Evolutionary conservation across 2,888 invertebrate genomes (phyloP), one percentile per base, ranked within the genome.

Genomic region (Leptinotarsa tumamoca): DNA sequence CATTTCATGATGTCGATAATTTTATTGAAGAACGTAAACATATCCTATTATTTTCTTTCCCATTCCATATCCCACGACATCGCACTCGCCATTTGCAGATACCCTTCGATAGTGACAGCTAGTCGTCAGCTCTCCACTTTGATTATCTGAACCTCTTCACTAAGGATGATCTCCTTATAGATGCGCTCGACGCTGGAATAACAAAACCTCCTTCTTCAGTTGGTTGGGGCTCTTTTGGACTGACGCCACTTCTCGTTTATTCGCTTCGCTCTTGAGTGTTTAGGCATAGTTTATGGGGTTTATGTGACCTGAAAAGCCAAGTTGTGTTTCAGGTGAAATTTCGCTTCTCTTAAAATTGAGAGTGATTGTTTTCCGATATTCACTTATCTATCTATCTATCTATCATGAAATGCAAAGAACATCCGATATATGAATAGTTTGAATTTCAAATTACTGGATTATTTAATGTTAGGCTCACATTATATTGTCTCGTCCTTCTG

Each of bases 131-230:
- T 49, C 80, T 81, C 81, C 81, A 82, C 79, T 83, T 83, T 83
- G 85, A 84, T 84, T 85, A 85, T 84, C 84, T 83, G 81, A 83
- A 84, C 84, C 84, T 83, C 84, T 85, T 83, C 83, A 85, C 78
- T 78, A 72, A 75, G 83, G 82, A 83, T 82, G 83, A 84, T 83
- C 82, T 82, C 80, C 81, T 82, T 80, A 82, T 79, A 78, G 82
- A 80, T 82, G 76, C 82, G 80, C 80, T 80, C 82, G 79, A 81
- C 82, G 81, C 80, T 79, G 81, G 83, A 84, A 84, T 85, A 85
- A 85, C 84, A 85, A 85, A 84, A 84, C 83, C 80, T 33, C 50
- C 63, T 63, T 43, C 33, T 63, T 63, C 27, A 61, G 15, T 17
- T 21, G 23, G 56, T 21, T 27, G 27, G 63, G 58, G 23, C 61